A percentile compares a stretch with the other conserved stretches of the same genome.
Evolutionary conservation across 2,113 vertebrate species (phyloP).

Genomic region (Percopsis transmontana): DNA sequence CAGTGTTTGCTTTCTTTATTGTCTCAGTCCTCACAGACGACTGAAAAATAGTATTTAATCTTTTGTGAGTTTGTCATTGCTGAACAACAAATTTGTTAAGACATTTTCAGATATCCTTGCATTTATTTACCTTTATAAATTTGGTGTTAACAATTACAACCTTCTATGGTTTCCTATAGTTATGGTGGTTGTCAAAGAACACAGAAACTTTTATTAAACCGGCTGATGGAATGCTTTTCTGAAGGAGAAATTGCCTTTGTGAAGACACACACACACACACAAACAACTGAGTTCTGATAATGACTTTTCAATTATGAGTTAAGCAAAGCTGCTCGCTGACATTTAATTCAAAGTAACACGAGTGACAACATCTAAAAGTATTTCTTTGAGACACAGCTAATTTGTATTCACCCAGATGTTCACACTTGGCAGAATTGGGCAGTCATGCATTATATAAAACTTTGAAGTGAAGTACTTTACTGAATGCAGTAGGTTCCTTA

Average conservation of each 20-base stretch:
- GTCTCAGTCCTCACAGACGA: too few relatives aligned
- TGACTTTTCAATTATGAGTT: constrained; percentile 57
- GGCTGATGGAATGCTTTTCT: constrained; percentile 51
- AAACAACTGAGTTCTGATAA: constrained; percentile 58
- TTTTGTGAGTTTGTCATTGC: too few relatives aligned
- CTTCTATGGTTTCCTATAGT: constrained; percentile 49
- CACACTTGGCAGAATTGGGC: background rate
- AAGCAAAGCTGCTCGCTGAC: constrained; percentile 40
- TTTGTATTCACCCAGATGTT: constrained; percentile 7
- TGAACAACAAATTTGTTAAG: too few relatives aligned
- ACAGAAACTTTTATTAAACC: constrained; percentile 42
- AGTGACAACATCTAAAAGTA: constrained; percentile 39
- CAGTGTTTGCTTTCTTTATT: too few relatives aligned
- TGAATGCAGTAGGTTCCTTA: too few relatives aligned
- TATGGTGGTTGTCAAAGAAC: constrained; percentile 33
- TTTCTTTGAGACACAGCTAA: constrained; percentile 6
- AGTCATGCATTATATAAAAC: background rate
- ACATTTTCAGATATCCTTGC: too few relatives aligned
- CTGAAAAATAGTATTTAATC: too few relatives aligned
- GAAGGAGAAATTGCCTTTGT: constrained; percentile 51
- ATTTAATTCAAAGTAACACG: constrained; percentile 26
- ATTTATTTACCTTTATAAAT: too few relatives aligned
- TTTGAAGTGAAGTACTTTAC: background rate
- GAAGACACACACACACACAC: constrained; percentile 44
- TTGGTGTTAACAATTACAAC: constrained; percentile 47